Evolutionary conservation across 1,140 invertebrate species (phyloP), one percentile per base, ranked within the genome.

Genomic region (Anthonomus grandis): DNA sequence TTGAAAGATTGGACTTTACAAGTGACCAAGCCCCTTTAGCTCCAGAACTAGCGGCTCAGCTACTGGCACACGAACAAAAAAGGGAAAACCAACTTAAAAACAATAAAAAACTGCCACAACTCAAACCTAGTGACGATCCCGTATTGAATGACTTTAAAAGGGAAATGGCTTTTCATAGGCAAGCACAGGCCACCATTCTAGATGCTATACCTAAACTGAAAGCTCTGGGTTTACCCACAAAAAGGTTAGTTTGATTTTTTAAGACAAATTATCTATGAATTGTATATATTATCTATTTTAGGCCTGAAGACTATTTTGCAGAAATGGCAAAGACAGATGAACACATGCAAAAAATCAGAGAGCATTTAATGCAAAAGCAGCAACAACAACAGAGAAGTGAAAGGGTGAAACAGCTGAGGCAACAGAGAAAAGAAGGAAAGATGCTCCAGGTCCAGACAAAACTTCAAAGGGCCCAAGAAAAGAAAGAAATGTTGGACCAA

Each of bases 261-360:
- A 47, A 38, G 6, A 25, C 18, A n/a, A 45, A 45, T 45, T 38
- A 21, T 19, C 22, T 37, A 17, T n/a, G 39, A 23, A 45, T 41
- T 50, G 19, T n/a, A 45, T 15, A 13, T 38, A 37, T 38, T 38
- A 24, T 39, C 39, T 25, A 36, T 59, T 60, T 31, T 18, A 63
- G 91, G 52, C 97, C 97, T 0, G 87, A 93, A 23, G 96, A 98
- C 76, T 99, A 97, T 76, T 98, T 97, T 78, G 97, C 96, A 0
- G 91, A 99, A 81, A 99, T 99, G 97, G 93, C 93, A 2, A 99
- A 99, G 74, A 83, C 90, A 42, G 97, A 99, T 77, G 81, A 84
- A 34, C 97, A 99, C 63, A 99, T 99, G 97, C 91, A 97, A 69
- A 97, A 95, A 75, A 86, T 98, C 0, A 81, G 93, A 42, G 80